Percentiles rank a stretch among this genome's conserved stretches.
phyloP scores from a whole-genome alignment of 2,797 vertebrate genomes.

The Buphagus erythrorhynchus region DNA sequence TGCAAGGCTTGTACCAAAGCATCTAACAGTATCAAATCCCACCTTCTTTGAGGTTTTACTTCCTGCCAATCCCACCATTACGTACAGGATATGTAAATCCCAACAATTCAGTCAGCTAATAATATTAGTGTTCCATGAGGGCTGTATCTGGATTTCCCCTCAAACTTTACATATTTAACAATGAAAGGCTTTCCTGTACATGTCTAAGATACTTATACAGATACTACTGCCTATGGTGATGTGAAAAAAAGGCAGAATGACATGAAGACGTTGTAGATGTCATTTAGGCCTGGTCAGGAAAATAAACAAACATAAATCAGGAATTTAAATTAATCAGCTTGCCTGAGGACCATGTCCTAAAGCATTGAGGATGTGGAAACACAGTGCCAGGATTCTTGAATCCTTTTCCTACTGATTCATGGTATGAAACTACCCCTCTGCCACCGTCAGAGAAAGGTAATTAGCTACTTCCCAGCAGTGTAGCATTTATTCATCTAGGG shows the following conservation, averaged over 20 bases:
- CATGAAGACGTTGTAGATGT: neutral
- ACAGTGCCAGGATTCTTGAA: neutral
- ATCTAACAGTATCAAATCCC: neutral
- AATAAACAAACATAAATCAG: neutral
- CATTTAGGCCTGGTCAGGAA: neutral
- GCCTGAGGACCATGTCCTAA: neutral
- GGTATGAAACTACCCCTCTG: neutral
- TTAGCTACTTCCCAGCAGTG: neutral
- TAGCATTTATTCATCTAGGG: neutral
- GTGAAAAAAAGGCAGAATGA: neutral
- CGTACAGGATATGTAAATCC: neutral
- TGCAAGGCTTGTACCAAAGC: neutral
- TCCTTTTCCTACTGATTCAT: neutral
- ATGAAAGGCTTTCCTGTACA: neutral
- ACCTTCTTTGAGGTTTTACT: neutral
- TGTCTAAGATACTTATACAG: neutral
- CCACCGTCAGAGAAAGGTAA: neutral
- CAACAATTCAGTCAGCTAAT: neutral
- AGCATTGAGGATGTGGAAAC: neutral
- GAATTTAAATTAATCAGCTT: neutral
- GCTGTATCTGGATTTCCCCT: neutral
- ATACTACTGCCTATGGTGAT: neutral
- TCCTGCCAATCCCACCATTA: neutral
- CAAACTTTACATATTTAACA: neutral
- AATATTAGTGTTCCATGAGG: neutral